Conservation (phyloP, 2,113 vertebrate genomes). For the Todiramphus saurophagus region DNA sequence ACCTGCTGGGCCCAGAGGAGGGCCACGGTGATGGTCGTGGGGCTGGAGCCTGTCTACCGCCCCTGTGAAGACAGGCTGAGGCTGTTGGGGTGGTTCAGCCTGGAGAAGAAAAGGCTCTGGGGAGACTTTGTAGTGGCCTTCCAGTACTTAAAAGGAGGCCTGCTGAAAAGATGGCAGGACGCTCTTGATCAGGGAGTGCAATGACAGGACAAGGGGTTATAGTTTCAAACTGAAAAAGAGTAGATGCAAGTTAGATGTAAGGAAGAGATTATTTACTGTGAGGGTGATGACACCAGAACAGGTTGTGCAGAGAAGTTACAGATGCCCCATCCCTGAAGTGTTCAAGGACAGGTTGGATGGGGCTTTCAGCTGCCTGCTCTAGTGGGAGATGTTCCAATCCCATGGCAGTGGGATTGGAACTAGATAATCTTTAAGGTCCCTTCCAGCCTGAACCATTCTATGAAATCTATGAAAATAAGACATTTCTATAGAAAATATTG, state of each 20-base stretch:
- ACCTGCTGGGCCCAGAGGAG: neutral
- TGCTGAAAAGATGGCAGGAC: neutral
- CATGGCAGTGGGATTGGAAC: neutral
- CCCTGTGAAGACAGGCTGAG: neutral
- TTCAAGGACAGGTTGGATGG: neutral
- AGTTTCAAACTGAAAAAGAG: neutral
- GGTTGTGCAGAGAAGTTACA: neutral
- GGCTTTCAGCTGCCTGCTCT: neutral
- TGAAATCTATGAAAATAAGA: neutral
- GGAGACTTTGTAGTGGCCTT: neutral
- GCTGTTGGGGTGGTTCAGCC: neutral
- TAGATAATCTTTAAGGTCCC: neutral
- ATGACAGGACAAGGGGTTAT: neutral
- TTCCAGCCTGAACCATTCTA: neutral
- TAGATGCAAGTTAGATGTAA: neutral
- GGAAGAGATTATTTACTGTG: neutral
- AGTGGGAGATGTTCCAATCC: neutral
- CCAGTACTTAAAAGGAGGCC: neutral
- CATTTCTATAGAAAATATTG: neutral
- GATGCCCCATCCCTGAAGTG: neutral
- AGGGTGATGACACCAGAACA: neutral
- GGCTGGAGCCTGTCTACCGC: neutral
- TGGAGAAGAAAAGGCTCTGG: neutral
- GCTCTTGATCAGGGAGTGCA: neutral
- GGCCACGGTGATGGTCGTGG: neutral